Evolutionary conservation across 2,888 invertebrate species (phyloP).

Genomic region (Alsophila aescularia): DNA sequence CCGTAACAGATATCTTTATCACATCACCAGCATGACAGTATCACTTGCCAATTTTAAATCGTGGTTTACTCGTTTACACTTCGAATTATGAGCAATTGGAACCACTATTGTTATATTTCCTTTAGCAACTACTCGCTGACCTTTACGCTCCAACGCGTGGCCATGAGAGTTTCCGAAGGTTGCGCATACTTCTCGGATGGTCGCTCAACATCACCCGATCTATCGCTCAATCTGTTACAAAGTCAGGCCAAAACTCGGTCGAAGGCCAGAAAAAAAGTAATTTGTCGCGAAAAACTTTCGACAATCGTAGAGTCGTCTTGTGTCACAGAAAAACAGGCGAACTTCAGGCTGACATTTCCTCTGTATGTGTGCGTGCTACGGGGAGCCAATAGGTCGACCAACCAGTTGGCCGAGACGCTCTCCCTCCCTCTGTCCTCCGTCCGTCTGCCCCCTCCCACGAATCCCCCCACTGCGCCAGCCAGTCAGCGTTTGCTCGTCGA

Average conservation of each 20-base stretch:
- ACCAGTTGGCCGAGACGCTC: constrained; percentile 81
- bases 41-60: constrained; percentile 40
- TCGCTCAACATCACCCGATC: constrained; percentile 32
- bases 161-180: constrained; percentile 78
- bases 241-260: neutral
- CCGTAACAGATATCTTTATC: constrained; percentile 34
- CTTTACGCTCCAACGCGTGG: constrained; percentile 74
- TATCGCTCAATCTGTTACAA: constrained; percentile 6
- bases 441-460: constrained; percentile 67
- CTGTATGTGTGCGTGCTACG: constrained; percentile 70
- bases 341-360: constrained; percentile 69
- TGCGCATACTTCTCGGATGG: constrained; percentile 59
- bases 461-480: constrained; percentile 68
- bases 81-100: constrained; percentile 48
- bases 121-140: constrained; percentile 55
- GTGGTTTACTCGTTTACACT: constrained; percentile 38
- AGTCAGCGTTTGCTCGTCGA: constrained; percentile 70
- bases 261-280: constrained; percentile 5
- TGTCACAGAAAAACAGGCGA: constrained; percentile 68
- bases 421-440: constrained; percentile 71
- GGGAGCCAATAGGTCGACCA: constrained; percentile 82
- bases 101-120: constrained; percentile 51
- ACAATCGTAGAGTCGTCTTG: constrained; percentile 37
- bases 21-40: constrained; percentile 39
- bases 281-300: constrained; percentile 15